phyloP scores from a whole-genome alignment of 2,888 invertebrate genomes.

The Parascotia fuliginaria region DNA sequence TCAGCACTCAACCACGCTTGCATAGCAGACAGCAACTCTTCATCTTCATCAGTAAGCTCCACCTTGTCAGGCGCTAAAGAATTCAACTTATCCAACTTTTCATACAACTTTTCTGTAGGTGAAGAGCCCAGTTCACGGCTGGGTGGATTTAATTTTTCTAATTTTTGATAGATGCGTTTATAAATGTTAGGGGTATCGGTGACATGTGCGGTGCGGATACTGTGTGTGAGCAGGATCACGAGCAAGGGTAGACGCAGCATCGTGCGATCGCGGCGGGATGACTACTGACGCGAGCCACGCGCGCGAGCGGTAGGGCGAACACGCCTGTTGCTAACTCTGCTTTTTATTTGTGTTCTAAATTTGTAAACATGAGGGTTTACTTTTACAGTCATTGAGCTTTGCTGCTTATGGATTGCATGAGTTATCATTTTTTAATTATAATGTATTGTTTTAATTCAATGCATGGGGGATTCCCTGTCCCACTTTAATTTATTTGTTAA shows the following conservation, averaged over 20 bases:
- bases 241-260: slow-evolving; percentile 67
- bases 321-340: slow-evolving; percentile 17
- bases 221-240: slow-evolving; percentile 58
- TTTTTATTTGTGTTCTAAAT: slow-evolving; percentile 16
- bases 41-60: slow-evolving; percentile 68
- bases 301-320: slow-evolving; percentile 36
- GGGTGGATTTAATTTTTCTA: slow-evolving; percentile 64
- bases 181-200: slow-evolving; percentile 64
- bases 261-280: slow-evolving; percentile 57
- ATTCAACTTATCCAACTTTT: slow-evolving; percentile 68
- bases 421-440: too few relatives aligned
- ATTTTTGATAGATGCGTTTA: slow-evolving; percentile 67
- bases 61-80: slow-evolving; percentile 57
- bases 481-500: too few relatives aligned
- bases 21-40: slow-evolving; percentile 68
- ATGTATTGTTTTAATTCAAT: too few relatives aligned
- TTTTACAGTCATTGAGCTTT: too few relatives aligned
- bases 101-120: slow-evolving; percentile 56
- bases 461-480: too few relatives aligned
- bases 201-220: slow-evolving; percentile 63
- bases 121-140: slow-evolving; percentile 35
- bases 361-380: background rate
- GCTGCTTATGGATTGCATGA: too few relatives aligned
- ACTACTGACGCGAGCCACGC: slow-evolving; percentile 55
- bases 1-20: slow-evolving; percentile 64